Conservation (phyloP, 2,797 vertebrate genomes). For the Neopelma chrysocephalum region DNA sequence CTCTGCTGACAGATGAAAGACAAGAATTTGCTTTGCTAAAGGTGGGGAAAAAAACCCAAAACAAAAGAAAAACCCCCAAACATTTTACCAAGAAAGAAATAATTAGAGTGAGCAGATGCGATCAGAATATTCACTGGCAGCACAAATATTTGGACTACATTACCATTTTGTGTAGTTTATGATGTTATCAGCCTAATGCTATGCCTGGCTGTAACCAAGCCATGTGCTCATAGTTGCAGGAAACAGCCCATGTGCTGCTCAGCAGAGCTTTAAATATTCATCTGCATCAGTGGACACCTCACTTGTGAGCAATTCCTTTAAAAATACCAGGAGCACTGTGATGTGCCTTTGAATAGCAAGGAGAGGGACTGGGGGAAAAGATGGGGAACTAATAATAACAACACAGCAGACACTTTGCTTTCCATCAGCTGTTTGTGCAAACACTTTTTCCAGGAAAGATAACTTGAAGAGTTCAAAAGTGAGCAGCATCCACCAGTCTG, state of each 20-base stretch:
- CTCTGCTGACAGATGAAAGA: background rate
- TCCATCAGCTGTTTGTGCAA: background rate
- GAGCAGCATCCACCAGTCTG: background rate
- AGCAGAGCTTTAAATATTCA: constrained; percentile 16
- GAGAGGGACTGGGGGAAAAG: background rate
- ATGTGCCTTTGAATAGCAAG: background rate
- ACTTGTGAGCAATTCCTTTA: background rate
- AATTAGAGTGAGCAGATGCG: background rate
- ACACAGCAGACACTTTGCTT: background rate
- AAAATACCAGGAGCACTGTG: background rate
- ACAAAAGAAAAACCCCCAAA: background rate
- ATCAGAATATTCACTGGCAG: background rate
- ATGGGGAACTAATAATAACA: background rate
- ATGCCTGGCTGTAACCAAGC: background rate
- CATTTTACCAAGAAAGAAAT: background rate
- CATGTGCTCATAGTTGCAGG: background rate
- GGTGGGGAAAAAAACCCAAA: background rate
- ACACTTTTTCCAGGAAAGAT: background rate
- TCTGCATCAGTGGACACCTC: background rate
- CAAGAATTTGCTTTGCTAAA: background rate
- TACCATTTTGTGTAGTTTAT: background rate
- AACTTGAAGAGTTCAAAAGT: background rate
- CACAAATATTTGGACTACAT: background rate
- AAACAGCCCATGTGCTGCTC: background rate
- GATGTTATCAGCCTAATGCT: constrained; percentile 14